phyloP scores from a whole-genome alignment of 2,888 invertebrate genomes.

The Brachyopa scutellaris region DNA sequence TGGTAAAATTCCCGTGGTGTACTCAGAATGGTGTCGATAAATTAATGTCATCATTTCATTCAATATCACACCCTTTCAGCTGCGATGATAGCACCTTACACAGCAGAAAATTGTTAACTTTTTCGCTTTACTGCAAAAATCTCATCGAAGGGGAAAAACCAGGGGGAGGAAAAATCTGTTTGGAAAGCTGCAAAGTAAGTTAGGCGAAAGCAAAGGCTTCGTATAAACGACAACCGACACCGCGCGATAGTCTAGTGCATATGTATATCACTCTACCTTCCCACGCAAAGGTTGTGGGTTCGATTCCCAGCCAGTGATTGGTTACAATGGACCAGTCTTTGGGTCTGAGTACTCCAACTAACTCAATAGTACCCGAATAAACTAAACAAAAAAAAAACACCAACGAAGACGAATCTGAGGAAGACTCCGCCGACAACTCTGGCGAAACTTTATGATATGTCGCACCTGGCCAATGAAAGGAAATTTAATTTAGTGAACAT shows the following conservation, averaged over 20 bases:
- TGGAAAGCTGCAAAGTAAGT: no score
- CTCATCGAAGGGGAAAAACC: constrained; percentile 33
- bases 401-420: neutral
- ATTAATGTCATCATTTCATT: constrained; percentile 70
- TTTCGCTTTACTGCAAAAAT: constrained; percentile 25
- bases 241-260: no score
- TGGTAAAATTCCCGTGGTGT: no score
- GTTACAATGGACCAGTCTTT: no score
- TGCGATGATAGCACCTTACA: constrained; percentile 62
- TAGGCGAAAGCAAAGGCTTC: no score
- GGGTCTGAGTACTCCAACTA: no score
- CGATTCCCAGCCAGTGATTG: no score
- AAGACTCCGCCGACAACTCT: constrained; percentile 23
- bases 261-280: no score
- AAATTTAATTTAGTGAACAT: constrained; percentile 70
- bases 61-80: constrained; percentile 65
- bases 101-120: constrained; percentile 66
- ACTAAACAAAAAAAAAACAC: no score
- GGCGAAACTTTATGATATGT: constrained; percentile 72
- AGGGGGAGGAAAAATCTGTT: constrained; percentile 25
- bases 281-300: no score
- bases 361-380: no score
- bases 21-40: constrained; percentile 50
- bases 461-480: constrained; percentile 71
- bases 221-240: no score